Base-by-base conservation (phyloP, 2,113 vertebrate genomes). In the Ageneiosus marmoratus region DNA sequence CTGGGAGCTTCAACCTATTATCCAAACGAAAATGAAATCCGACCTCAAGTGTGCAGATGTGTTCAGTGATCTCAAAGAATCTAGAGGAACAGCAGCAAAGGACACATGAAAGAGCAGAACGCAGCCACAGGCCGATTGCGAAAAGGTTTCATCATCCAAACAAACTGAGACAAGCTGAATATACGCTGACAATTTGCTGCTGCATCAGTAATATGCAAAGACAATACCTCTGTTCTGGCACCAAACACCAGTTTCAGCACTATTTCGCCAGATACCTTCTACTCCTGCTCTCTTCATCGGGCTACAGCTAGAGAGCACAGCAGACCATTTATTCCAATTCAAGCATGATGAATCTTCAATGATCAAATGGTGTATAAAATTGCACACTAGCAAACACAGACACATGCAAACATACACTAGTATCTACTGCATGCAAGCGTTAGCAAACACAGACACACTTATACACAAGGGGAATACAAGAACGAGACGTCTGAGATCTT, bases 71-170 rank as follows among this genome's bases (percentile, higher is more conserved):
- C 86, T 86, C 83, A 86, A 86, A 89, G 83, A 88, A 86, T 89
- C 82, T 72, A 79, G 81, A 79, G 69, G 63, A 78, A 79, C 76
- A 79, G 67, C 78, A 82, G 60, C 75, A 88, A 50, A 80, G 83
- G 84, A 86, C 84, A 89, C 85, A 89, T 87, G 86, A 89, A 88
- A 89, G 85, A 72, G 70, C 63, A 63, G 80, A 79, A 65, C 79
- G 77, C 65, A 85, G 82, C 72, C 80, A 79, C 62, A 70, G 63
- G 83, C 84, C 80, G 83, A 89, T 91, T 91, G 88, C 90, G 87
- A 88, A 89, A 90, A 86, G 87, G 87, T 89, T 89, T 87, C 88
- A 91, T 91, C 90, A 89, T 83, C 87, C 90, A 87, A 90, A 85
- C 88, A 89, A 86, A 87, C 84, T 81, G 74, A 89, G 88, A 87